These are phyloP conservation scores for Athalia circularis DNA, from an alignment of 2,888 invertebrate species.

Conservation along the genomic window DNA sequence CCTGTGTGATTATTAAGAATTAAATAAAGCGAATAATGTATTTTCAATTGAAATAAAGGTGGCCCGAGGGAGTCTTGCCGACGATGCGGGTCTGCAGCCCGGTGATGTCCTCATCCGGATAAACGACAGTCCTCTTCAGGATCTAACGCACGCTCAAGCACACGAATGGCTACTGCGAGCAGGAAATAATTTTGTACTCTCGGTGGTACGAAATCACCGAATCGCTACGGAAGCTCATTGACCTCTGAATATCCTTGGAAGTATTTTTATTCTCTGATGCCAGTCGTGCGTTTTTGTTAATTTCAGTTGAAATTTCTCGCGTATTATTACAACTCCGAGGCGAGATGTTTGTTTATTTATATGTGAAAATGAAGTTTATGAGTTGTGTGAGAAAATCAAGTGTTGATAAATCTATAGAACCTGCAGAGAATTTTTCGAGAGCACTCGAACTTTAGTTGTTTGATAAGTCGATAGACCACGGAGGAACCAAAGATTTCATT, in stretches of 20 bases:
- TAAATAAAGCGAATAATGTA: constrained; percentile 6
- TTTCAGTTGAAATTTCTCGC: too few species aligned
- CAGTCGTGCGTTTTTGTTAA: neutral
- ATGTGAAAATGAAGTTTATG: too few species aligned
- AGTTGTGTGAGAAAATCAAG: too few species aligned
- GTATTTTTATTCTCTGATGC: neutral
- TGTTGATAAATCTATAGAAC: too few species aligned
- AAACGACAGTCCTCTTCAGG: constrained; percentile 55
- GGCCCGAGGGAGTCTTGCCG: constrained; percentile 56
- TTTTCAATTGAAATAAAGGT: constrained; percentile 50
- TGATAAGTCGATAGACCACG: too few species aligned
- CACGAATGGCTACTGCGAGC: constrained; percentile 52
- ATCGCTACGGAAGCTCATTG: constrained; percentile 31
- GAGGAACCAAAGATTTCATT: too few species aligned
- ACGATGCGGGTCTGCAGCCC: constrained; percentile 56
- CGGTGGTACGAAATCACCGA: constrained; percentile 50
- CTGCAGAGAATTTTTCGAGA: too few species aligned
- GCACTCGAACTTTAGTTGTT: too few species aligned
- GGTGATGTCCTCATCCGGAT: constrained; percentile 57
- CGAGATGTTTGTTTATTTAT: too few species aligned
- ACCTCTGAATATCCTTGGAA: constrained; percentile 12
- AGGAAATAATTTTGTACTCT: constrained; percentile 55
- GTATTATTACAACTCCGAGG: too few species aligned
- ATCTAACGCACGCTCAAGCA: constrained; percentile 55
- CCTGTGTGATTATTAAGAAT: too few species aligned